Evolutionary conservation across 1,140 invertebrate species (phyloP), one percentile per base, ranked within the genome.

Genomic region (Archivesica marissinica): DNA sequence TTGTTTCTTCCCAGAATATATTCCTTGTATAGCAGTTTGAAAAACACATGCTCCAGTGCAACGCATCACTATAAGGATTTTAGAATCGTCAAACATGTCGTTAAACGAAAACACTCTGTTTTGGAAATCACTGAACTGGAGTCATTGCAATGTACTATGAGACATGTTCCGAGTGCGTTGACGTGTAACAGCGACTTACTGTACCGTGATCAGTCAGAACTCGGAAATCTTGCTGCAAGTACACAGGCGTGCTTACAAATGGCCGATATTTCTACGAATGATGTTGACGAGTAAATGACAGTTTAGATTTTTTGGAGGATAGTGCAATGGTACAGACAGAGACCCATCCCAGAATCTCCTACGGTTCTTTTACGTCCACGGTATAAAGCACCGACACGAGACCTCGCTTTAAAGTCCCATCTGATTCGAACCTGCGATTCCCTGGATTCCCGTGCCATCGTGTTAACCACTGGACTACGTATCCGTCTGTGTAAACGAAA

Each of bases 1-100:
- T 78, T 92, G 23, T 92, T 89, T 61, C 50, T 89, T 64, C 89
- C 92, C 30, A 89, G 90, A 44, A 82, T 92, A 35, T 91, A 90
- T 74, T 75, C 81, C 1, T 66, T 84, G n/a, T 75, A 64, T n/a
- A 64, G 33, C n/a, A 75, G 72, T 28, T 33, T 75, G 2, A 59
- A 76, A 54, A 68, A 59, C 38, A 47, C 20, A 2, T 47, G 59
- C n/a, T 56, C 68, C 33, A 50, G 28, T 30, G 66, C 3, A 70
- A 4, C 30, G 13, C 56, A 74, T 38, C 17, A 74, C 30, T 84
- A 84, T 41, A 75, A 84, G 38, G 81, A 84, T 28, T 84, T 84
- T 54, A n/a, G 54, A 75, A 84, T 84, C 59, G 81, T 84, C 15
- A 84, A 84, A 44, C 81, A 84, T 25, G 81, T 84, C 15, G 81